These are phyloP conservation scores for Metaphire vulgaris DNA, from an alignment of 1,140 invertebrate genomes.

Conservation along the genomic window DNA sequence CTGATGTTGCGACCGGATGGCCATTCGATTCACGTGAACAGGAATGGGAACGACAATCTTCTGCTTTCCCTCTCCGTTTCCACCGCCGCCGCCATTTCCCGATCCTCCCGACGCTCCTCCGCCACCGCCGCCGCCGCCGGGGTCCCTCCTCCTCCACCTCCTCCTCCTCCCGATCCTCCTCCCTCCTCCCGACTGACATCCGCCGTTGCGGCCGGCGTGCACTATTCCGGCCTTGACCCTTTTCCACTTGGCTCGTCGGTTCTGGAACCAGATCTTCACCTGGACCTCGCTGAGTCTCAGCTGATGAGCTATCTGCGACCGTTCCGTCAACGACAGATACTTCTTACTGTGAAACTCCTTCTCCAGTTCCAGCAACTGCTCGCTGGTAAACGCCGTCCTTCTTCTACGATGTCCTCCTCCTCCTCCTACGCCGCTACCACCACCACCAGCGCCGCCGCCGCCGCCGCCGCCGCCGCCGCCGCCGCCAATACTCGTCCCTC, in stretches of 20 bases:
- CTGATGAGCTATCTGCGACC: slow-evolving; percentile 86
- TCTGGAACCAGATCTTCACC: slow-evolving; percentile 95
- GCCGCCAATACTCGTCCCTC: too few relatives aligned
- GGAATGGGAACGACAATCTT: slow-evolving; percentile 96
- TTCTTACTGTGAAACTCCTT: slow-evolving; percentile 96
- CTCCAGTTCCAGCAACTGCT: slow-evolving; percentile 88
- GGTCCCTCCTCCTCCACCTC: not conserved
- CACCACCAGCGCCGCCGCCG: slow-evolving; percentile 9
- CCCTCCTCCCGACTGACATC: slow-evolving; percentile 50
- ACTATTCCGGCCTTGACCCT: slow-evolving; percentile 75
- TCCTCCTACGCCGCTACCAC: slow-evolving; percentile 24
- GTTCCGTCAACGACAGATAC: slow-evolving; percentile 87
- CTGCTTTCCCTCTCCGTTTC: slow-evolving; percentile 38
- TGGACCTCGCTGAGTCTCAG: slow-evolving; percentile 90
- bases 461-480: slow-evolving; percentile 1
- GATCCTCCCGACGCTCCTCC: slow-evolving; percentile 28
- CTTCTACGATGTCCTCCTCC: slow-evolving; percentile 62
- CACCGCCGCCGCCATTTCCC: slow-evolving; percentile 24
- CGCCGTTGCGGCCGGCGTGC: slow-evolving; percentile 46
- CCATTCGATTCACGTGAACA: slow-evolving; percentile 88
- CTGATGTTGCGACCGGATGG: slow-evolving; percentile 84
- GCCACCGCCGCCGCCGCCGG: not conserved
- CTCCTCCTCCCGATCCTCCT: not conserved
- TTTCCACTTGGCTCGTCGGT: slow-evolving; percentile 92
- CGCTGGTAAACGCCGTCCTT: slow-evolving; percentile 89